Evolutionary conservation across 2,888 invertebrate genomes (phyloP).

Genomic region (Maniola hyperantus): DNA sequence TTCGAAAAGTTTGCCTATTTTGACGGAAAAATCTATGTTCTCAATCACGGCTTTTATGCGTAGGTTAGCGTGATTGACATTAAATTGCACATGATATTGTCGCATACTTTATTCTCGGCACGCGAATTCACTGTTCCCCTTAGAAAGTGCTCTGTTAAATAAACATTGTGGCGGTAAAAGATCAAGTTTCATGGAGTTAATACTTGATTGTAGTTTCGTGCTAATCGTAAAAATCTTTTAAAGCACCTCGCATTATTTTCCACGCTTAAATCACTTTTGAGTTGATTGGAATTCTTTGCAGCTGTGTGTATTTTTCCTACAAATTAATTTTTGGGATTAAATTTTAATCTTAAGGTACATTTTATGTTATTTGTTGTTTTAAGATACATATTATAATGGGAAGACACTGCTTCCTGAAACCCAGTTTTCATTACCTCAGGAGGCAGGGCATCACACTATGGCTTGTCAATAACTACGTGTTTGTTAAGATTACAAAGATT

Average conservation of each 20-base stretch:
- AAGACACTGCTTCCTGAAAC: too few relatives aligned
- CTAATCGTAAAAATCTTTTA: not conserved
- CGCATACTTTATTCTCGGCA: constrained; percentile 29
- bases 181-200: constrained; percentile 7
- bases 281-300: not conserved
- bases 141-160: constrained; percentile 29
- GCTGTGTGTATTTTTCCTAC: not conserved
- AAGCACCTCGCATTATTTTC: not conserved
- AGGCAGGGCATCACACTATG: too few relatives aligned
- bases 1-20: not conserved
- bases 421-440: too few relatives aligned
- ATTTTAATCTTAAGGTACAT: too few relatives aligned
- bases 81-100: constrained; percentile 30
- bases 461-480: too few relatives aligned
- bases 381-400: too few relatives aligned
- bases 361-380: too few relatives aligned
- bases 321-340: not conserved
- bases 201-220: not conserved
- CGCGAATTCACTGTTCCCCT: constrained; percentile 27
- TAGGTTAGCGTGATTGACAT: constrained; percentile 28
- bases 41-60: not conserved
- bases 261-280: not conserved
- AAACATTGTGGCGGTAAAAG: constrained; percentile 10
- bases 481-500: too few relatives aligned
- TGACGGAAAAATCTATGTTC: not conserved